phyloP scores from a whole-genome alignment of 2,797 vertebrate genomes.

The Gambelia wislizenii region DNA sequence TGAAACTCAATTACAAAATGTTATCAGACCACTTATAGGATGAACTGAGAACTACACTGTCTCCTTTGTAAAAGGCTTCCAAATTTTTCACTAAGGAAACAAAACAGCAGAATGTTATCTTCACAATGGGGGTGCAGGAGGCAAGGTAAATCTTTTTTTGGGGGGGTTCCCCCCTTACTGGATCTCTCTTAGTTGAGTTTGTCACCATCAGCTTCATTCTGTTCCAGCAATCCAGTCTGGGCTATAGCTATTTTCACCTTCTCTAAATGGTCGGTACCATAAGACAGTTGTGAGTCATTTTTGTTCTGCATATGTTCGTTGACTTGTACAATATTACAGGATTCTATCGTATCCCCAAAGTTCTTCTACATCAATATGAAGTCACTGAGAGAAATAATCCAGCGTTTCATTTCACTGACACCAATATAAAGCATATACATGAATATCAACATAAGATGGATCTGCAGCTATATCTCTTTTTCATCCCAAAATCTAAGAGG shows the following conservation, averaged over 20 bases:
- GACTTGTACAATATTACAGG: not conserved
- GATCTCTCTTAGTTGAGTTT: too few relatives aligned
- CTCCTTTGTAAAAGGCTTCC: not conserved
- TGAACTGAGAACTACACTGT: not conserved
- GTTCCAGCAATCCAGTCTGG: not conserved
- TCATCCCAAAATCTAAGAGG: not conserved
- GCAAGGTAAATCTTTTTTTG: not conserved
- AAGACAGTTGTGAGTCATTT: not conserved
- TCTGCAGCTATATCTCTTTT: not conserved
- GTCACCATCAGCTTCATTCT: not conserved
- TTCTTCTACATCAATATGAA: not conserved
- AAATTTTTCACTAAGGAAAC: not conserved
- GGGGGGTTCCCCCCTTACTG: not conserved
- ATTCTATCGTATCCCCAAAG: not conserved
- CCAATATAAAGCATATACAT: not conserved
- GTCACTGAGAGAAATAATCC: not conserved
- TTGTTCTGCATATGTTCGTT: not conserved
- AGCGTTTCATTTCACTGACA: not conserved
- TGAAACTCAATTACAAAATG: not conserved
- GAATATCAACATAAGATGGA: not conserved
- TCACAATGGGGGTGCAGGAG: not conserved
- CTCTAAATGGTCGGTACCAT: not conserved
- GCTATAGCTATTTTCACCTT: not conserved
- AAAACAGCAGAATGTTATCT: not conserved
- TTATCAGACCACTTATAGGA: not conserved